Evolutionary conservation across 2,888 invertebrate genomes (phyloP), one percentile per base, ranked within the genome.

Genomic region (Leuctra nigra): DNA sequence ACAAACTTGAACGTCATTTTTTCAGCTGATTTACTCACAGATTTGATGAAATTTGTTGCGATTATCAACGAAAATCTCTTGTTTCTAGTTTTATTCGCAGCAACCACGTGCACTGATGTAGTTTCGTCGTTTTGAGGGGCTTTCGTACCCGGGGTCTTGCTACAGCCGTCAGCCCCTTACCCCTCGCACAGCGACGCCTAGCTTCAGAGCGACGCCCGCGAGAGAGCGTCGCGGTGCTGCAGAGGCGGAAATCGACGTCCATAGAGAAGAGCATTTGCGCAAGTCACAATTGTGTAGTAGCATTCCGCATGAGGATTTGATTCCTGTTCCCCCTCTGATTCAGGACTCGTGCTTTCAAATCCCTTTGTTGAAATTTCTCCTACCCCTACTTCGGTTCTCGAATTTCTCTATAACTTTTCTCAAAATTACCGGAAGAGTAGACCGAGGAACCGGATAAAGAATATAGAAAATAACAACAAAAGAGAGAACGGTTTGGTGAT

Each of bases 251-350:
- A 50, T 33, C 50, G 50, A 35, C 18, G 20, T 33, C 35, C 33
- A 6, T 11, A 16, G 20, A 4, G 50, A 2, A 23, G 20, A 20
- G 11, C 13, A 20, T 4, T 20, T 50, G 50, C 50, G 50, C 50
- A 50, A 20, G 50, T 35, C 20, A 7, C 50, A 22, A 35, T 20
- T 50, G 35, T n/a, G 29, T 25, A 16, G 6, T 33, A 14, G 14
- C 16, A 6, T n/a, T 9, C 13, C 18, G 13, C 35, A 35, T 50
- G 3, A n/a, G 20, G 35, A 4, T 20, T 33, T 22, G 35, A 35
- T 50, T 50, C 50, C 50, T 33, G 20, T 50, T 47, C 50, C 50
- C 50, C 33, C 50, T 33, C 50, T 50, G 24, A n/a, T 20, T 44
- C 4, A 18, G 6, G 23, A n/a, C 18, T 44, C 18, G 18, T 20